Evolutionary conservation across 2,888 invertebrate species (phyloP).

Genomic region (Lycocerus yunnanus): DNA sequence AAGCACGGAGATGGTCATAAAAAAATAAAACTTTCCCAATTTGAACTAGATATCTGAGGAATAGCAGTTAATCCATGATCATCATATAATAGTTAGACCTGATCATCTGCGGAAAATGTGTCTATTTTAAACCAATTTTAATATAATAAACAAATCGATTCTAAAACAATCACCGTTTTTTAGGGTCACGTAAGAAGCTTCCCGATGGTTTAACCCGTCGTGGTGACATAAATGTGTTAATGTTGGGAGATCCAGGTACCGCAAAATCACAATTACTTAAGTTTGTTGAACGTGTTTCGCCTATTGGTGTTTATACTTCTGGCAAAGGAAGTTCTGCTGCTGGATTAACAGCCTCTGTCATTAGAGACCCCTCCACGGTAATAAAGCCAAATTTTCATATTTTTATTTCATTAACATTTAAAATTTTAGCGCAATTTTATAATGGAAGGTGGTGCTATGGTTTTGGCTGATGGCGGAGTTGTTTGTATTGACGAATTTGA

Average conservation of each 20-base stretch:
- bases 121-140: too few relatives aligned
- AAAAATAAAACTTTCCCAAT: too few relatives aligned
- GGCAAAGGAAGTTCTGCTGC: constrained; percentile 99
- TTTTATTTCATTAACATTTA: not conserved
- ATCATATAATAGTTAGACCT: too few relatives aligned
- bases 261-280: constrained; percentile 98
- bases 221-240: constrained; percentile 94
- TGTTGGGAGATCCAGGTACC: constrained; percentile 98
- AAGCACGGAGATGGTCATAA: too few relatives aligned
- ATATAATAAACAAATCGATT: too few relatives aligned
- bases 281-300: constrained; percentile 94
- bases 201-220: constrained; percentile 95
- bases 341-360: constrained; percentile 97
- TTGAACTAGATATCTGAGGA: too few relatives aligned
- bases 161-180: not conserved
- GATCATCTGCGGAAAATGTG: too few relatives aligned
- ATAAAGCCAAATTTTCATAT: constrained; percentile 37
- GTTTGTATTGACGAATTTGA: constrained; percentile 99
- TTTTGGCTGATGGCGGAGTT: constrained; percentile 97
- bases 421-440: constrained; percentile 83
- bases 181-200: constrained; percentile 78
- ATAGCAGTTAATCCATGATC: too few relatives aligned
- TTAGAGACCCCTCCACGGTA: constrained; percentile 89
- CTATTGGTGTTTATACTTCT: constrained; percentile 95
- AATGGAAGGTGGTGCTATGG: constrained; percentile 99